Evolutionary conservation across 2,113 vertebrate genomes (phyloP), one percentile per base, ranked within the genome.

Genomic region (Psettodes erumei): DNA sequence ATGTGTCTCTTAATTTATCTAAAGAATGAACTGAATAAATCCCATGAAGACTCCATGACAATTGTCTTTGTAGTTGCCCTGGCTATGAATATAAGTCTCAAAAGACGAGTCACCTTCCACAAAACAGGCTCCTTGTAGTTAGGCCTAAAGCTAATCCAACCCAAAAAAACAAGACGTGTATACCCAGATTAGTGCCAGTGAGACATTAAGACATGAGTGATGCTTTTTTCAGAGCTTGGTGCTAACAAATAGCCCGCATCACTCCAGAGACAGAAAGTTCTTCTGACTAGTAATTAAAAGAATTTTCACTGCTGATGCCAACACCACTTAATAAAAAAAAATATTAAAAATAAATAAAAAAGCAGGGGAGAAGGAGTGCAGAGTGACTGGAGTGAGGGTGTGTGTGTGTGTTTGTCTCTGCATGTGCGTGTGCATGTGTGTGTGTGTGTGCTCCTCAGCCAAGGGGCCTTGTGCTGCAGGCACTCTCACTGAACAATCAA

Each of bases 271-370:
- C 88, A 87, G 63, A 87, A 83, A 93, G 78, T 91, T 90, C 82
- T 86, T 90, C 79, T 90, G 90, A 93, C 89, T 88, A 77, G 80
- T 89, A 93, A 94, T 94, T 92, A 93, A 93, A 94, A 92, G 76
- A 92, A 94, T 94, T 88, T 89, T 84, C 86, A 82, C 68, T 82
- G 71, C 70, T 73, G 81, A 87, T 92, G 90, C 88, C 90, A 88
- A 82, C 72, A 86, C 88, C 83, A 91, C 90, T 93, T 91, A 91
- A 90, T 85, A 84, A 83, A n/a, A n/a, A n/a, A n/a, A n/a, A n/a
- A n/a, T n/a, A n/a, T n/a, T n/a, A n/a, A n/a, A n/a, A n/a, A n/a
- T n/a, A n/a, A n/a, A n/a, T n/a, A n/a, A n/a, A 90, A 72, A 86
- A 86, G 70, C 70, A 83, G 53, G 77, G 74, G 47, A 80, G 78